Evolutionary conservation across 2,797 vertebrate genomes (phyloP).

Genomic region (Malurus splendens): DNA sequence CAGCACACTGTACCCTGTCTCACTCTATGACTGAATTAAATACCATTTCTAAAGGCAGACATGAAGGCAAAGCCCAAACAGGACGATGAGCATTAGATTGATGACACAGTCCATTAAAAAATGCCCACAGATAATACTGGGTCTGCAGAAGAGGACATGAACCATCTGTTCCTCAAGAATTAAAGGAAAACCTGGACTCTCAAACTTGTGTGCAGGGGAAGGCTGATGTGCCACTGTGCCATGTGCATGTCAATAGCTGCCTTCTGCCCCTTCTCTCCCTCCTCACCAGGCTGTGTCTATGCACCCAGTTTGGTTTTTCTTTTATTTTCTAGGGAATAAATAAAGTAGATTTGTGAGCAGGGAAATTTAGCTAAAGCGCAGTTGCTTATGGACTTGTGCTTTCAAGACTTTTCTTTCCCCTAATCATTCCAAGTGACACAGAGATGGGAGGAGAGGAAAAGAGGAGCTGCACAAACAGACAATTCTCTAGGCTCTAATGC

Average conservation of each 20-base stretch:
- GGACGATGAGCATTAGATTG: not conserved
- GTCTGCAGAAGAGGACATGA: not conserved
- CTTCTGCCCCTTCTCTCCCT: not conserved
- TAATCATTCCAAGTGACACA: not conserved
- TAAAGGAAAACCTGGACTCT: not conserved
- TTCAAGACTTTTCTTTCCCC: not conserved
- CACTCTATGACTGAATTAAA: not conserved
- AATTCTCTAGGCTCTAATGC: not conserved
- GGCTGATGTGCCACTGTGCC: not conserved
- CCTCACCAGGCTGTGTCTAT: not conserved
- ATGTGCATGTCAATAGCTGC: accelerated
- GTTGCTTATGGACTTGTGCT: not conserved
- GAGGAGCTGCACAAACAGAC: not conserved
- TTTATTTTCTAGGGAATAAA: not conserved
- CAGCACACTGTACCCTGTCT: not conserved
- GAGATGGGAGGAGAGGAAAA: not conserved
- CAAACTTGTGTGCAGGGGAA: not conserved
- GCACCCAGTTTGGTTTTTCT: not conserved
- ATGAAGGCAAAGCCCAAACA: not conserved
- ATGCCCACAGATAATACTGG: not conserved
- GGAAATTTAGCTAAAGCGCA: not conserved
- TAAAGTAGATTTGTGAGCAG: not conserved
- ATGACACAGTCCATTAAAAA: not conserved
- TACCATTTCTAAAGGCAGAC: not conserved
- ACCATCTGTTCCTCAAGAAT: not conserved